Evolutionary conservation across 1,140 invertebrate species (phyloP).

Genomic region (Lepidurus couesii): DNA sequence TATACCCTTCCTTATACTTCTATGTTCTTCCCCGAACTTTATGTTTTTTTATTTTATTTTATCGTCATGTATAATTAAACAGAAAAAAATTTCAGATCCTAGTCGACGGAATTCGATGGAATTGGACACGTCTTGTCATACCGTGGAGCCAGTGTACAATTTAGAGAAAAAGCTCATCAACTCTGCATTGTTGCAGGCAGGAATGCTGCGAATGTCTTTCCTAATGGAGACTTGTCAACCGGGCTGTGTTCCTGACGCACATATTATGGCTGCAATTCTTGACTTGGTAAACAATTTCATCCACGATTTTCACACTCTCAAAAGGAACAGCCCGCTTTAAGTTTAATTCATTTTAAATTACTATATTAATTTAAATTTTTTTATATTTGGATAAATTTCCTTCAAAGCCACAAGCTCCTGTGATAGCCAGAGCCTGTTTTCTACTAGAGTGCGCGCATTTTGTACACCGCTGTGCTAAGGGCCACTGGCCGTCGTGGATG

Average conservation of each 20-base stretch:
- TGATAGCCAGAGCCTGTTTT: slow-evolving; percentile 81
- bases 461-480: slow-evolving; percentile 94
- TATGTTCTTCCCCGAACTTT: background rate
- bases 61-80: background rate
- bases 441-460: slow-evolving; percentile 92
- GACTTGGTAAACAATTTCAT: slow-evolving; percentile 67
- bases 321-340: background rate
- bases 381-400: background rate
- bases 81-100: slow-evolving; percentile 55
- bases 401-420: slow-evolving; percentile 64
- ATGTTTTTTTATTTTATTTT: background rate
- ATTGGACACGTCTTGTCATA: slow-evolving; percentile 64
- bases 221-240: slow-evolving; percentile 91
- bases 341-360: background rate
- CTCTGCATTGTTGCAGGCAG: slow-evolving; percentile 63
- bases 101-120: slow-evolving; percentile 77
- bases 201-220: slow-evolving; percentile 78
- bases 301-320: background rate
- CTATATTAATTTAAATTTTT: background rate
- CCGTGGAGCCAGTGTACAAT: slow-evolving; percentile 77
- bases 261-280: slow-evolving; percentile 87
- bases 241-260: slow-evolving; percentile 89
- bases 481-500: slow-evolving; percentile 96
- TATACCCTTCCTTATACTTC: background rate
- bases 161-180: slow-evolving; percentile 76